Evolutionary conservation across 2,113 vertebrate genomes (phyloP).

Genomic region (Cyanoramphus novaezelandiae): DNA sequence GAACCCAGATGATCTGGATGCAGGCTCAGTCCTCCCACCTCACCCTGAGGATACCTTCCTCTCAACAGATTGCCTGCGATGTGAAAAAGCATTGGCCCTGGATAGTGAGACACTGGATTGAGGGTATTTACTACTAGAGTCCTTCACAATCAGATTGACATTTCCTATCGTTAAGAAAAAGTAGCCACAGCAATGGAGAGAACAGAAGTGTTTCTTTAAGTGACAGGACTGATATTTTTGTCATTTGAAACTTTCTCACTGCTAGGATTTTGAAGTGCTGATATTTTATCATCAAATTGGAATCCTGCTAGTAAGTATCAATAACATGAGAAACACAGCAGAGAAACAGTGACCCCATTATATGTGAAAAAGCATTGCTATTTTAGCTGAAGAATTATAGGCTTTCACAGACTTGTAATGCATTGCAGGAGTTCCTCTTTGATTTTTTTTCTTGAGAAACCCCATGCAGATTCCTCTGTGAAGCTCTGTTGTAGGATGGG

Average conservation of each 20-base stretch:
- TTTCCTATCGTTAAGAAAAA: not conserved
- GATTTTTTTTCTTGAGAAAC: not conserved
- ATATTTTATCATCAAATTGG: constrained; percentile 34
- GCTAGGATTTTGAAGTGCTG: constrained; percentile 1
- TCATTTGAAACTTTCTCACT: constrained; percentile 8
- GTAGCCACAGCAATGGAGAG: not conserved
- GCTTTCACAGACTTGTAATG: not conserved
- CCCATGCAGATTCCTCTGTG: not conserved
- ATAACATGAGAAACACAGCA: not conserved
- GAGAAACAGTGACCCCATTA: constrained; percentile 30
- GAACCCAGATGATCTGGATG: not conserved
- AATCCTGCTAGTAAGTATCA: constrained; percentile 22
- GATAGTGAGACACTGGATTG: not conserved
- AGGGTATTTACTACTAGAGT: not conserved
- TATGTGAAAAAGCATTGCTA: not conserved
- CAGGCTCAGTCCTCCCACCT: not conserved
- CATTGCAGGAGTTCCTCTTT: not conserved
- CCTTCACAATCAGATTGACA: not conserved
- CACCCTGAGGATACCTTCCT: not conserved
- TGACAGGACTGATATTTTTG: not conserved
- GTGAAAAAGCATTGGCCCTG: not conserved
- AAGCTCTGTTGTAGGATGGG: not conserved
- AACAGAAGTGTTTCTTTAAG: not conserved
- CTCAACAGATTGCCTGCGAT: not conserved
- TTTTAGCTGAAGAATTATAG: not conserved